These are phyloP conservation scores for Eulacestoma nigropectus DNA, from an alignment of 2,113 vertebrate species.

Conservation along the genomic window DNA sequence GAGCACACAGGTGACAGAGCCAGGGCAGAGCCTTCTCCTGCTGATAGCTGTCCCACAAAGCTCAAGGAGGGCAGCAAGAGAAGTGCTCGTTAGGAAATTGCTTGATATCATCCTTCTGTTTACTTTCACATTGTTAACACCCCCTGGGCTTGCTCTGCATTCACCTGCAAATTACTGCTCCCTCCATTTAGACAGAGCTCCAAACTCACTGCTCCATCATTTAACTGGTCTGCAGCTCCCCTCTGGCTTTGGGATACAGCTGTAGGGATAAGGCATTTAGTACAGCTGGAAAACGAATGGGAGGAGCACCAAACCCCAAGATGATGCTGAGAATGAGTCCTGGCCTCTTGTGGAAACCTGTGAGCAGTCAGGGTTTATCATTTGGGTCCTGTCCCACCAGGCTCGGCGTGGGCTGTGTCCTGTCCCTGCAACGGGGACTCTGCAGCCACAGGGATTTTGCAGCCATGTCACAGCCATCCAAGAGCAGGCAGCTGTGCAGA, in stretches of 20 bases:
- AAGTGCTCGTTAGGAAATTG: not conserved
- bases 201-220: not conserved
- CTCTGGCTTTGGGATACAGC: not conserved
- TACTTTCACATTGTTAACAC: not conserved
- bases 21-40: not conserved
- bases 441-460: not conserved
- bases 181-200: not conserved
- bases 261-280: not conserved
- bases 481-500: not conserved
- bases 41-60: not conserved
- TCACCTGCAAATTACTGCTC: not conserved
- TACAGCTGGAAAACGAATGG: not conserved
- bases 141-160: not conserved
- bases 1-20: not conserved
- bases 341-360: not conserved
- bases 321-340: not conserved
- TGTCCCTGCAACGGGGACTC: not conserved
- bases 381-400: not conserved
- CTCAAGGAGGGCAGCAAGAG: not conserved
- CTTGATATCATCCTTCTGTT: not conserved
- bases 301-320: not conserved
- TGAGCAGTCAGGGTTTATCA: not conserved
- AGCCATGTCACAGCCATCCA: not conserved
- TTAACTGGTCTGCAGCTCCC: not conserved
- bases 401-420: not conserved